Evolutionary conservation across 2,888 invertebrate genomes (phyloP).

Genomic region (Nebria salina): DNA sequence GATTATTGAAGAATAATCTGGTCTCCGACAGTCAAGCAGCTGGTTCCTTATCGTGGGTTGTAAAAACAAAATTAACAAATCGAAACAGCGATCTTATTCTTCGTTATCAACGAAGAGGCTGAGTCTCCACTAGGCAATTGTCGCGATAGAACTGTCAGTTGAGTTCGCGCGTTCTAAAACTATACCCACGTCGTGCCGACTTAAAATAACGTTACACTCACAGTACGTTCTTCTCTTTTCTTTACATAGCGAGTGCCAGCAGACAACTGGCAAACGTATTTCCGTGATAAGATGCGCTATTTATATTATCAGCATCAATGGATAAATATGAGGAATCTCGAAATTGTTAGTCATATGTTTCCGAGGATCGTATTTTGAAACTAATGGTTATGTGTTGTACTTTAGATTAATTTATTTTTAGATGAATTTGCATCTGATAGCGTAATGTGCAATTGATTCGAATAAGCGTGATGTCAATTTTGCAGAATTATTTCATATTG

Average conservation of each 20-base stretch:
- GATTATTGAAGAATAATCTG: not conserved
- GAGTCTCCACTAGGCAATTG: constrained; percentile 13
- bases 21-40: not conserved
- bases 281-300: not conserved
- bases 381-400: not conserved
- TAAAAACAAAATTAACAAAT: not conserved
- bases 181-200: not conserved
- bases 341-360: not conserved
- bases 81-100: not conserved
- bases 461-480: not conserved
- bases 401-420: not conserved
- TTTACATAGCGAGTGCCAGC: not conserved
- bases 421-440: not conserved
- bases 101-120: not conserved
- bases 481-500: not conserved
- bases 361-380: not conserved
- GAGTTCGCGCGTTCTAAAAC: constrained; percentile 15
- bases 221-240: not conserved
- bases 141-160: constrained; percentile 15
- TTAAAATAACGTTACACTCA: constrained; percentile 4
- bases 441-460: not conserved
- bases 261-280: not conserved
- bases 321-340: not conserved
- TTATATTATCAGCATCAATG: not conserved
- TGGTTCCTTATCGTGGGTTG: not conserved